Evolutionary conservation across 1,140 invertebrate species (phyloP), one percentile per base, ranked within the genome.

Genomic region (Diorhabda carinulata): DNA sequence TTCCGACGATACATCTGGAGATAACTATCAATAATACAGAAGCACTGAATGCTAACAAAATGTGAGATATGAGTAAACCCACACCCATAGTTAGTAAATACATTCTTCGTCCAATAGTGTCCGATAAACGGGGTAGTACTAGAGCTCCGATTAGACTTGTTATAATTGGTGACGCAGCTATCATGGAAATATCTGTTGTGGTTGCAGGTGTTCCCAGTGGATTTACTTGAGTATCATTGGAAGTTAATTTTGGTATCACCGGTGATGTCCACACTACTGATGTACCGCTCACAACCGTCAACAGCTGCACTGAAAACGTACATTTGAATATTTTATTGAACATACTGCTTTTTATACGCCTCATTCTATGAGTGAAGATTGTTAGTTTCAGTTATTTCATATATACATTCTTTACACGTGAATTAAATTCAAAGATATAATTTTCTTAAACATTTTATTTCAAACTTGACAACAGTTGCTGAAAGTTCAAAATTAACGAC

Each of bases 111-210:
- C 84, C 84, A 43, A 83, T 74, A 6, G 74, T 76, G 58, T 84
- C 80, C 9, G 79, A 63, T 0, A 79, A 47, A 43, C 75, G 68
- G 4, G 81, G 81, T 10, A 81, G 79, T 5, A 72, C 4, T 9
- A 71, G 65, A 0, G 74, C 67, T 5, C 74, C 76, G 6, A 72
- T 64, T 9, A 92, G 83, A 43, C 92, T 91, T 8, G 93, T 93
- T n/a, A 95, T 75, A 1, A 91, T 87, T 52, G 58, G 58, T 6
- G 6, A 9, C 6, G 8, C 58, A 6, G 58, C 58, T 10, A 60
- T 60, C 10, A 60, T 10, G 7, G 58, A 60, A n/a, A 60, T 10
- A 10, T 60, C 10, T 10, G 41, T 10, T 10, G 58, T 60, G 58
- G 58, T 60, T 6, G 41, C 41, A 6, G 58, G 58, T 3, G 5